Conservation (phyloP, 2,113 vertebrate species). For the Coturnix japonica region DNA sequence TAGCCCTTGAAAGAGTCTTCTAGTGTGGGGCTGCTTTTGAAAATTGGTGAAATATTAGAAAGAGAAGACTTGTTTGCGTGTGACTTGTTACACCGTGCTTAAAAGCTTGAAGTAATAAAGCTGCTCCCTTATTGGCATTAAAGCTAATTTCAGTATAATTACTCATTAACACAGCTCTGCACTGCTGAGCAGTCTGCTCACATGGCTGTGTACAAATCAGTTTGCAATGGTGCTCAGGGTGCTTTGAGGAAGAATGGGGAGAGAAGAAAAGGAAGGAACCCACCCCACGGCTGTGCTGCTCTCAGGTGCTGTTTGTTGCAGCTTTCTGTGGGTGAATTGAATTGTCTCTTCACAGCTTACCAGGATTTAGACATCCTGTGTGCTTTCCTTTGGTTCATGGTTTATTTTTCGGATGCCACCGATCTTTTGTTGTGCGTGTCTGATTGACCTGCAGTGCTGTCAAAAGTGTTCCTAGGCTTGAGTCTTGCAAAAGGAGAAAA, state of each 20-base stretch:
- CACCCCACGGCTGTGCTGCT: background rate
- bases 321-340: background rate
- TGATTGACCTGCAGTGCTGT: background rate
- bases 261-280: background rate
- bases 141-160: slow-evolving; percentile 46
- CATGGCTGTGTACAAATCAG: background rate
- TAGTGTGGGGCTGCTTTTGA: background rate
- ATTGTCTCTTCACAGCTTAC: background rate
- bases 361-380: background rate
- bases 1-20: background rate
- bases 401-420: background rate
- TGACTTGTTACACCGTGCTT: background rate
- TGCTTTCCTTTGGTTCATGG: background rate
- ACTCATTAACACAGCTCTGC: slow-evolving; percentile 15
- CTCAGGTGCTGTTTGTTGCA: too few species aligned
- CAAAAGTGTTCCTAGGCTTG: background rate
- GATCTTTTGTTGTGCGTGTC: background rate
- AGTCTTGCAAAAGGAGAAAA: background rate
- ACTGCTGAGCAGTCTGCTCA: background rate
- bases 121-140: background rate
- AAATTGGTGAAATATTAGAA: background rate
- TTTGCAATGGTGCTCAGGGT: background rate
- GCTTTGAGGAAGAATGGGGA: background rate
- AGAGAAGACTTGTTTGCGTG: background rate
- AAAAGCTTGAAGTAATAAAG: slow-evolving; percentile 1